Evolutionary conservation across 2,888 invertebrate genomes (phyloP).

Genomic region (Globia sparganii): DNA sequence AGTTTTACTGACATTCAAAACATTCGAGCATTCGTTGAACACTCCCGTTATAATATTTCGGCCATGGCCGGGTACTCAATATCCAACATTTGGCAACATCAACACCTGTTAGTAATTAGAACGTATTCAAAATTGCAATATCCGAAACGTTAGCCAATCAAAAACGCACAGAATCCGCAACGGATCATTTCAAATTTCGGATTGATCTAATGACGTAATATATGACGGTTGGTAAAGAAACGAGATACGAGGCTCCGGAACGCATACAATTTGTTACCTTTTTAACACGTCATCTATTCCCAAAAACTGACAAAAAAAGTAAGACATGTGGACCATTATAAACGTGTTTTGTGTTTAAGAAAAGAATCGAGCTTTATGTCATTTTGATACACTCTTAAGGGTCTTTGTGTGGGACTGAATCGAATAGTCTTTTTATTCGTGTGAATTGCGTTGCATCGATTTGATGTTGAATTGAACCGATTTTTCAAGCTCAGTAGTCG

Average conservation of each 20-base stretch:
- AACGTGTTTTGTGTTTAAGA: conserved; percentile 81
- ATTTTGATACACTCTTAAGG: conserved; percentile 89
- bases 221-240: conserved; percentile 79
- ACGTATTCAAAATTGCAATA: conserved; percentile 53
- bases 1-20: conserved; percentile 1
- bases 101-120: conserved; percentile 68
- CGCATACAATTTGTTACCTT: conserved; percentile 85
- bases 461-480: conserved; percentile 87
- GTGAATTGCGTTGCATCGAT: conserved; percentile 83
- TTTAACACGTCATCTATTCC: conserved; percentile 90
- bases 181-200: conserved; percentile 62
- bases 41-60: conserved; percentile 33
- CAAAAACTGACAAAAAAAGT: conserved; percentile 80
- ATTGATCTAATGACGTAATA: conserved; percentile 74
- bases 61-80: conserved; percentile 51
- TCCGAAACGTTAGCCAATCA: conserved; percentile 62
- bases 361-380: conserved; percentile 88
- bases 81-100: conserved; percentile 45
- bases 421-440: conserved; percentile 83
- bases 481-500: conserved; percentile 90
- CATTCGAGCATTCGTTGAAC: conserved; percentile 9
- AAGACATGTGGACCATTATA: conserved; percentile 87
- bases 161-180: conserved; percentile 52
- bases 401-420: conserved; percentile 84
- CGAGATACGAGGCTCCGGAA: conserved; percentile 73